Conservation (phyloP, 1,140 invertebrate genomes). For the Caenorhabditis remanei region DNA sequence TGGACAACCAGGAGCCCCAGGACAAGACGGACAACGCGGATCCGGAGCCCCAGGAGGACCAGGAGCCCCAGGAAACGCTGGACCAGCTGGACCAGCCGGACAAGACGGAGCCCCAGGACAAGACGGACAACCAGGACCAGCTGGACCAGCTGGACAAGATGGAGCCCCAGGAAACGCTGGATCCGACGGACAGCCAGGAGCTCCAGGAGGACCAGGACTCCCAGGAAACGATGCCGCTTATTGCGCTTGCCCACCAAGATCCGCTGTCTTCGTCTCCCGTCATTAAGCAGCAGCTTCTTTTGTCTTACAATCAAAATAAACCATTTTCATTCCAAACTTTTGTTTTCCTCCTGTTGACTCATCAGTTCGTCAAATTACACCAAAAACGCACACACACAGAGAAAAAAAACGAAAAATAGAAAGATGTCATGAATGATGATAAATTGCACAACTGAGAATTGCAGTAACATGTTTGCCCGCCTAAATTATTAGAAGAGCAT, state of each 20-base stretch:
- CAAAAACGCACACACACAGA: background rate
- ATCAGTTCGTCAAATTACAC: background rate
- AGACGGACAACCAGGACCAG: constrained; percentile 51
- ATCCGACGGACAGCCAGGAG: constrained; percentile 52
- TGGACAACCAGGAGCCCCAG: constrained; percentile 50
- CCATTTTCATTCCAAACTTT: constrained; percentile 30
- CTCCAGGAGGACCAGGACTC: constrained; percentile 57
- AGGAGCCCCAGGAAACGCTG: constrained; percentile 56
- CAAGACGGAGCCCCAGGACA: constrained; percentile 39
- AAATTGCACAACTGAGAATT: constrained; percentile 35
- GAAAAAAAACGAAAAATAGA: background rate
- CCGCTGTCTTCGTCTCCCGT: constrained; percentile 63
- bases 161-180: constrained; percentile 60
- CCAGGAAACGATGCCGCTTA: constrained; percentile 65
- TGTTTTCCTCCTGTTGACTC: background rate
- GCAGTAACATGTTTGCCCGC: background rate
- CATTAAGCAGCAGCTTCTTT: constrained; percentile 10
- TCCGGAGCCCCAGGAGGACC: constrained; percentile 58
- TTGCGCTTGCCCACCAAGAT: constrained; percentile 65
- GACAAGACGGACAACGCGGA: constrained; percentile 38
- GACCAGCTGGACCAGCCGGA: constrained; percentile 58
- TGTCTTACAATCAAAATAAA: constrained; percentile 28
- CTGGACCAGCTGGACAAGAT: constrained; percentile 54
- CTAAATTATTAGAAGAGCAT: constrained; percentile 4
- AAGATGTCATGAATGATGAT: background rate